Evolutionary conservation across 2,113 vertebrate species (phyloP).

Genomic region (Octodon degus): DNA sequence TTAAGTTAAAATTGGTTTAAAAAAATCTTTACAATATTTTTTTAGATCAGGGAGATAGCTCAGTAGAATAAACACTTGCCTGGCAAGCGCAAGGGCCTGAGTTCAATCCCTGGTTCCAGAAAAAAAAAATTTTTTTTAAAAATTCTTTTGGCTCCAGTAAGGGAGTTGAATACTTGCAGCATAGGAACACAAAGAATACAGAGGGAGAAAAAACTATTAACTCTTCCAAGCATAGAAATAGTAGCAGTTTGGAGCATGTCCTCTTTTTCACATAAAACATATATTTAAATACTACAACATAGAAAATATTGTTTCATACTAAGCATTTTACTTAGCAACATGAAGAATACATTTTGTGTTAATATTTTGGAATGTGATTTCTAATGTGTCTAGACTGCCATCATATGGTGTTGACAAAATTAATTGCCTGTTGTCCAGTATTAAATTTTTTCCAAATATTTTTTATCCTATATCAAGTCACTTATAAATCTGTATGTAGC

Average conservation of each 20-base stretch:
- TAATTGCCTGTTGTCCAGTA: not conserved
- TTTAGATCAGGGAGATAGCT: not conserved
- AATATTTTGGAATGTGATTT: constrained; percentile 3
- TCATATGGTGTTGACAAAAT: not conserved
- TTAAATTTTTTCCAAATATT: constrained; percentile 24
- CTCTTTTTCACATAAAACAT: not conserved
- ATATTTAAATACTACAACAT: not conserved
- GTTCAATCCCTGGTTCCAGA: too few relatives aligned
- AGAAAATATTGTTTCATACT: not conserved
- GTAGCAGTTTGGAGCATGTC: not conserved
- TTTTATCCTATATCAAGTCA: not conserved
- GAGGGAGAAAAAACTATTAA: not conserved
- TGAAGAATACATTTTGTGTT: not conserved
- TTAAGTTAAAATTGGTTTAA: not conserved
- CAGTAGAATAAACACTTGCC: too few relatives aligned
- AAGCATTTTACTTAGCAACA: not conserved
- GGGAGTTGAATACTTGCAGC: not conserved
- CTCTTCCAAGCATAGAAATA: not conserved
- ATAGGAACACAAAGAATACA: not conserved
- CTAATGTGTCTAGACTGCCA: not conserved
- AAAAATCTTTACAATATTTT: not conserved
- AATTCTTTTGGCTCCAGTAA: not conserved
- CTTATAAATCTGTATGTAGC: not conserved
- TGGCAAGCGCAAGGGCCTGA: too few relatives aligned
- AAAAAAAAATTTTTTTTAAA: not conserved